phyloP scores from a whole-genome alignment of 2,888 invertebrate genomes.

The Torymus aiolomorphi region DNA sequence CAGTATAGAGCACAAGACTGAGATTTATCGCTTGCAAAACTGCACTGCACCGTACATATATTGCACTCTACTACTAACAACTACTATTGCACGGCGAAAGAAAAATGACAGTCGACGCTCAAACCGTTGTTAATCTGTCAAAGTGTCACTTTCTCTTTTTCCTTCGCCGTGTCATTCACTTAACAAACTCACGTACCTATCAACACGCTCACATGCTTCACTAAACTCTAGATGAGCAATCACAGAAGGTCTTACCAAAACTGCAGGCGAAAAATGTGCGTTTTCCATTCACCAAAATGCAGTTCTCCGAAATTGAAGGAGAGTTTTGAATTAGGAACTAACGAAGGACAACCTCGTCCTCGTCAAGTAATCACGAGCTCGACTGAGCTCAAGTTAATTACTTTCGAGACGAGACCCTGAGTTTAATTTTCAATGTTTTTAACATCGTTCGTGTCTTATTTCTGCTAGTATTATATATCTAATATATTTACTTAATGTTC shows the following conservation, averaged over 20 bases:
- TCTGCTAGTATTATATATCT: neutral
- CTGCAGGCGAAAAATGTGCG: constrained; percentile 50
- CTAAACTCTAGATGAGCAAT: neutral
- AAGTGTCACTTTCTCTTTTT: too few species aligned
- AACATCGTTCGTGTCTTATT: neutral
- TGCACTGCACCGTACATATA: constrained; percentile 1
- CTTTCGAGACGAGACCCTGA: constrained; percentile 11
- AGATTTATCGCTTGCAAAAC: constrained; percentile 21
- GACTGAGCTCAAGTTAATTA: constrained; percentile 21
- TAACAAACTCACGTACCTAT: too few species aligned
- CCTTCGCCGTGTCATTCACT: too few species aligned
- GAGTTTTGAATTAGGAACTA: constrained; percentile 40
- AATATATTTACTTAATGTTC: neutral
- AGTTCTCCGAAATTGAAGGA: constrained; percentile 27
- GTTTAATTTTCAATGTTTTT: constrained; percentile 10
- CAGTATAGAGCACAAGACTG: neutral
- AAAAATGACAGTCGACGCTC: too few species aligned
- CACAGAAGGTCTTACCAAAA: constrained; percentile 10
- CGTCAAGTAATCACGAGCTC: constrained; percentile 31
- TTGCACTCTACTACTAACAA: neutral
- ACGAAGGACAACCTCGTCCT: constrained; percentile 10
- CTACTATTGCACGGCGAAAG: too few species aligned
- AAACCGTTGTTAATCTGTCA: too few species aligned
- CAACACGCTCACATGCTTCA: constrained; percentile 6
- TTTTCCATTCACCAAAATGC: constrained; percentile 32